Percentiles rank a stretch among this genome's conserved stretches.
These are phyloP conservation scores for Enteromius radiatus DNA, from an alignment of 2,797 vertebrate genomes.

Conservation along the genomic window DNA sequence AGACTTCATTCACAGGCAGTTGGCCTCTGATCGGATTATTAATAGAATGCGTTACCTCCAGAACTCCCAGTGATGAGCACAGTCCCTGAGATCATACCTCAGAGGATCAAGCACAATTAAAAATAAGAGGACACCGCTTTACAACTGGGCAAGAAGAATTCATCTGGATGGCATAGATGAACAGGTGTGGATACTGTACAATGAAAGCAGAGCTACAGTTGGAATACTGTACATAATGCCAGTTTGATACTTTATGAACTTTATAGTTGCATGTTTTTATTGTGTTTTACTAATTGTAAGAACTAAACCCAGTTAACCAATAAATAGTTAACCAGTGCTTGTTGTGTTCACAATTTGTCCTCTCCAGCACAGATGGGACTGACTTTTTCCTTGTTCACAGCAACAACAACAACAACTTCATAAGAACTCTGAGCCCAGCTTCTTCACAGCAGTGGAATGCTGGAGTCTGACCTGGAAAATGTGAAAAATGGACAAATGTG, in stretches of 20 bases:
- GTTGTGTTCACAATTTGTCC: neutral
- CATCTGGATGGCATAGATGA: conserved; percentile 15
- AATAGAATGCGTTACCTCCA: conserved; percentile 37
- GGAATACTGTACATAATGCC: neutral
- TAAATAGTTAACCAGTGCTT: too few relatives aligned
- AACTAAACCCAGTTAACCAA: neutral
- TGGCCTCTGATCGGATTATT: conserved; percentile 42
- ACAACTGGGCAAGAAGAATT: neutral
- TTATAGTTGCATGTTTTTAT: neutral
- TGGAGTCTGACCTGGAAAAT: neutral
- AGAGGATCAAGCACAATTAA: conserved; percentile 28
- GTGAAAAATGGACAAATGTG: too few relatives aligned
- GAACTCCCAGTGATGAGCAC: conserved; percentile 18
- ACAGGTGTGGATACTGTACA: neutral
- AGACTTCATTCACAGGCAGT: conserved; percentile 27
- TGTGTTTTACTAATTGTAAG: neutral
- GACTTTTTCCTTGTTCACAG: neutral
- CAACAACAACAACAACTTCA: neutral
- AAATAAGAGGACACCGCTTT: conserved; percentile 22
- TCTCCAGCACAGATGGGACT: neutral
- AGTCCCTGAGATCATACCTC: neutral
- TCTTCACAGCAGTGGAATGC: neutral
- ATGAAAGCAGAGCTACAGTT: neutral
- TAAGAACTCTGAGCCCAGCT: neutral
- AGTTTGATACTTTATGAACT: neutral